Percentiles rank a stretch among this genome's conserved stretches.
Conservation (phyloP, 2,113 vertebrate species). For the Edolisoma coerulescens region DNA sequence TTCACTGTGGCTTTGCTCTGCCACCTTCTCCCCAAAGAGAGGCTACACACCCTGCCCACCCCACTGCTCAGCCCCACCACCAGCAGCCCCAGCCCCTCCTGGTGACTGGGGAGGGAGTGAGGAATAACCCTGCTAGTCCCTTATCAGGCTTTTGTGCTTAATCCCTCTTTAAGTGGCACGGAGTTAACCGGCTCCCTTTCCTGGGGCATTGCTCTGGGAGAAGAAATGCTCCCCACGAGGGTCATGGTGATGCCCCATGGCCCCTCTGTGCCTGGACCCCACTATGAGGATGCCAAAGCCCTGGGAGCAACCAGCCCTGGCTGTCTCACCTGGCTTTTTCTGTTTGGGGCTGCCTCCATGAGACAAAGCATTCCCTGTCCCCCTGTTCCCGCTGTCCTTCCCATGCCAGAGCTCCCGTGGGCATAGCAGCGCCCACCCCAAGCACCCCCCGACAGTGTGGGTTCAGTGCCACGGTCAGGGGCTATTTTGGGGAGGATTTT, state of each 20-base stretch:
- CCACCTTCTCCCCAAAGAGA: neutral
- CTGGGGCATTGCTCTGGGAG: neutral
- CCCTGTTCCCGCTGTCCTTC: rapidly evolving
- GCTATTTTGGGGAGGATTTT: neutral
- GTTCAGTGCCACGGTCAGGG: rapidly evolving
- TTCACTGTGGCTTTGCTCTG: neutral
- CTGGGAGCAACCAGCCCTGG: neutral
- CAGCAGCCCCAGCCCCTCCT: neutral
- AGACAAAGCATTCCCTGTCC: neutral
- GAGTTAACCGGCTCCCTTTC: neutral
- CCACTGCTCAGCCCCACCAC: rapidly evolving
- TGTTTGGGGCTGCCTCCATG: rapidly evolving
- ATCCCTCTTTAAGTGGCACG: neutral
- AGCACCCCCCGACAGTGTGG: rapidly evolving
- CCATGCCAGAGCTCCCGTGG: rapidly evolving
- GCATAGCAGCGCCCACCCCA: rapidly evolving
- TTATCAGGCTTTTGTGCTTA: neutral
- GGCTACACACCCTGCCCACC: neutral
- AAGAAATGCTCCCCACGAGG: neutral
- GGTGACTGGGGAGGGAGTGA: neutral
- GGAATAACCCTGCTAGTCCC: neutral
- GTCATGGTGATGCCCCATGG: rapidly evolving
- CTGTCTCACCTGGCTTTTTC: neutral
- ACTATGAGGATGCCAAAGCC: neutral
- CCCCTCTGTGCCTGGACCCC: neutral